Conservation (phyloP, 2,113 vertebrate species). For the Conger conger region DNA sequence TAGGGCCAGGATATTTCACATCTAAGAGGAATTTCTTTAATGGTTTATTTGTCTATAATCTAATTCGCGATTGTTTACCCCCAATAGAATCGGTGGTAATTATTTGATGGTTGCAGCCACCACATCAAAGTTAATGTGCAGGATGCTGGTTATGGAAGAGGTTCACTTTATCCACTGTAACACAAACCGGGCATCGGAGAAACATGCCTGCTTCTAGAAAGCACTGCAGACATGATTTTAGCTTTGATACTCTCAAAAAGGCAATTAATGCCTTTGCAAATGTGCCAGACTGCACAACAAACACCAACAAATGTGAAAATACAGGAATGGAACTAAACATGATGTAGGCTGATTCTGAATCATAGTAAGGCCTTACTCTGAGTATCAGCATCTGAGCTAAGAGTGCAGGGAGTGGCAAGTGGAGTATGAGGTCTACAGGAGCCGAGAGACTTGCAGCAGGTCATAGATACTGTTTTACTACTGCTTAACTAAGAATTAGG, state of each 20-base stretch:
- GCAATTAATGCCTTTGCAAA: not conserved
- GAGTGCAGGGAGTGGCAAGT: not conserved
- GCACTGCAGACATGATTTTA: not conserved
- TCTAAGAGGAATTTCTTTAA: constrained; percentile 50
- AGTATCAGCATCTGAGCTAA: not conserved
- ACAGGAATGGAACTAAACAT: too few relatives aligned
- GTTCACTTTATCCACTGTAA: not conserved
- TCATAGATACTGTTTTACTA: too few relatives aligned
- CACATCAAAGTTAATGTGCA: constrained; percentile 27
- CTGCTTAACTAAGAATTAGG: not conserved
- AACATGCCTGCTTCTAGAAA: not conserved
- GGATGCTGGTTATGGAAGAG: not conserved
- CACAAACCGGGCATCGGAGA: not conserved
- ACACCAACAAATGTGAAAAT: too few relatives aligned
- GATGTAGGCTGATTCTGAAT: too few relatives aligned
- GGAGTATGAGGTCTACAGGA: not conserved
- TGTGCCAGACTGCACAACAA: not conserved
- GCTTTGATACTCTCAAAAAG: not conserved
- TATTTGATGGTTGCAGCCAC: constrained; percentile 64
- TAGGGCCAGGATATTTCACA: constrained; percentile 28
- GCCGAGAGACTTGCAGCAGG: too few relatives aligned
- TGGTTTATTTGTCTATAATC: constrained; percentile 61
- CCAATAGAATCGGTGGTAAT: constrained; percentile 67
- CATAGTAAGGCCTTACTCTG: too few relatives aligned
- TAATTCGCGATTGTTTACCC: constrained; percentile 69